Base-by-base conservation (phyloP, 2,113 vertebrate species). In the Leucosticte australis region DNA sequence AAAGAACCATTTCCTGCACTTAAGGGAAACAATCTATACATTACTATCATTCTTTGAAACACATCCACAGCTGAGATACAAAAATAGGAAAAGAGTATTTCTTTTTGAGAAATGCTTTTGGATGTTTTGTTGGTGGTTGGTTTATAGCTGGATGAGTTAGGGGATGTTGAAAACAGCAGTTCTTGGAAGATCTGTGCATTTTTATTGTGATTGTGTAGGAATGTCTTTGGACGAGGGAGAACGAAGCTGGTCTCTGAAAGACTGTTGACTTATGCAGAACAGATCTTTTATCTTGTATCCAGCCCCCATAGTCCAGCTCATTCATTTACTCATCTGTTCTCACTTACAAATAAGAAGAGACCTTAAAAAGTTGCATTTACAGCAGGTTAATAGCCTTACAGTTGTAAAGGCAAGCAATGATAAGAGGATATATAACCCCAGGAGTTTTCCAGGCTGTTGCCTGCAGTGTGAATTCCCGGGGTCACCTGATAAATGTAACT, bases 1-100 rank as follows among this genome's bases (percentile, higher is more conserved):
- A 83, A 94, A 93, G 88, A 95, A 71, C 11, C 4, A 74, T 83
- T 95, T 92, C 90, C 59, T 92, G 39, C 19, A 28, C 57, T 87
- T 57, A 47, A 47, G 49, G 78, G 31, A 94, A 64, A 86, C 64
- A 77, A 30, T 15, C 49, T 76, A 49, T 37, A 73, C 23, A 50
- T 63, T 0, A 18, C 33, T 77, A 12, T 93, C 57, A 67, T 94
- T 64, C 42, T 74, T 83, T 89, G 86, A 90, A 93, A 81, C 11
- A n/a, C 33, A 16, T 67, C 60, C 86, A 87, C 30, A 55, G 27
- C 76, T 89, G 71, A 83, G 53, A 79, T 42, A 74, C 86, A 37
- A 86, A 89, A 59, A 59, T 33, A 86, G 71, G 24, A 81, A 90
- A 92, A 65, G 53, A 79, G 26, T 44, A 35, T 53, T 93, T 79